Conservation (phyloP, 2,113 vertebrate species). For the Bambusicola thoracicus region DNA sequence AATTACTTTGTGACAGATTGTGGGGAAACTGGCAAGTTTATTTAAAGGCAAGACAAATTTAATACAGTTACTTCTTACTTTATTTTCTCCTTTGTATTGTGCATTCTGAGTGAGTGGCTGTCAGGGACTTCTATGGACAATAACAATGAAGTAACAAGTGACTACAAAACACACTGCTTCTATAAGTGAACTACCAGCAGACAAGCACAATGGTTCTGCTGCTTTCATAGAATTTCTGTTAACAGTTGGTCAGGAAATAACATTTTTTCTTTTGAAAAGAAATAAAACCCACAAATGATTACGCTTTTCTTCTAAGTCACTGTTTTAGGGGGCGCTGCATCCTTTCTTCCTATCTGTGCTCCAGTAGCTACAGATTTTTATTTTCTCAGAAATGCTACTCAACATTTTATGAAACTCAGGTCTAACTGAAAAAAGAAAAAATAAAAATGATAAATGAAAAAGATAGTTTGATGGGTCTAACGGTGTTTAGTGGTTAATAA, state of each 20-base stretch:
- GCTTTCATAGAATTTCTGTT: conserved; percentile 21
- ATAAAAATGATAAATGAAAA: no score
- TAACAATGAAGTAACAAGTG: conserved; percentile 45
- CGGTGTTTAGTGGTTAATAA: neutral
- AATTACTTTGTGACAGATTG: conserved; percentile 64
- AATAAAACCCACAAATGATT: neutral
- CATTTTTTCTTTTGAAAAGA: conserved; percentile 31
- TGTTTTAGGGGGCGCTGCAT: neutral
- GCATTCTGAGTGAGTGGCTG: conserved; percentile 27
- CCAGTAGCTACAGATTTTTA: neutral
- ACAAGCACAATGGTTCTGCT: conserved; percentile 41
- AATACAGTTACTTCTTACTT: conserved; percentile 48
- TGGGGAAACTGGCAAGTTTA: conserved; percentile 45
- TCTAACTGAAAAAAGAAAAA: neutral
- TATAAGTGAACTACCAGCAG: conserved; percentile 36
- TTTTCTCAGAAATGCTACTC: neutral
- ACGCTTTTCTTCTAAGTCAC: neutral
- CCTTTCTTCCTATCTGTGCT: neutral
- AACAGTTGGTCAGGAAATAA: conserved; percentile 39
- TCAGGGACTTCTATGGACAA: neutral
- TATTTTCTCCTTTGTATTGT: conserved; percentile 45
- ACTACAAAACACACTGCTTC: conserved; percentile 16
- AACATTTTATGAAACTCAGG: neutral
- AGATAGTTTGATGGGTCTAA: neutral
- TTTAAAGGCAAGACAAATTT: conserved; percentile 56